These are phyloP conservation scores for Troides oblongomaculatus DNA, from an alignment of 2,888 invertebrate species.

Conservation along the genomic window DNA sequence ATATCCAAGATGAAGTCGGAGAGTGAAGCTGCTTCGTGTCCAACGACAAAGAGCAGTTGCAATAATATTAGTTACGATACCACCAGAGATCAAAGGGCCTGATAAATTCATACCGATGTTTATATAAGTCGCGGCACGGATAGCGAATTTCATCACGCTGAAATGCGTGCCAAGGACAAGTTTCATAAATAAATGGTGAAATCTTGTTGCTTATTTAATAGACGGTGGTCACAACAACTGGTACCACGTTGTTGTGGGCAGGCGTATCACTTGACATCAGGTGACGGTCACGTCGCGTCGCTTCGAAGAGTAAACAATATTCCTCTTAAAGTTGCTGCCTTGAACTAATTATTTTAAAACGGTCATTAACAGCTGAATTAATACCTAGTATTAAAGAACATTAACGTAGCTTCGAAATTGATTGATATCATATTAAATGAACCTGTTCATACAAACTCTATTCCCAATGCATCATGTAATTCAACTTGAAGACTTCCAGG, in stretches of 20 bases:
- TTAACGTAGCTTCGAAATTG: constrained; percentile 1
- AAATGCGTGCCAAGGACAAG: constrained; percentile 5
- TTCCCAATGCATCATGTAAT: background rate
- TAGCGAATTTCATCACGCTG: background rate
- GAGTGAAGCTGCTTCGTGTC: constrained; percentile 14
- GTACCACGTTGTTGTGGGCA: too few species aligned
- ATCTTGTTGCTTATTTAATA: background rate
- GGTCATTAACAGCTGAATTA: too few species aligned
- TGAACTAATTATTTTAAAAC: too few species aligned
- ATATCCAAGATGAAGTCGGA: background rate
- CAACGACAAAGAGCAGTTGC: constrained; percentile 8
- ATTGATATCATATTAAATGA: constrained; percentile 4
- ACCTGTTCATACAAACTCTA: constrained; percentile 9
- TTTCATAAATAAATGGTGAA: background rate
- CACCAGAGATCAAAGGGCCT: constrained; percentile 22
- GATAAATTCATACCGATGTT: constrained; percentile 7
- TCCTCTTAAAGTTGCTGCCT: too few species aligned
- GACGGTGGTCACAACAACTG: too few species aligned
- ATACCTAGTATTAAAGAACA: background rate
- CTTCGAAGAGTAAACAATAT: too few species aligned
- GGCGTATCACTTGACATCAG: too few species aligned
- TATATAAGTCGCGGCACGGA: background rate
- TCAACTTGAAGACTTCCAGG: background rate
- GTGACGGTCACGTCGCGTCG: too few species aligned
- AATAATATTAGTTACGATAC: constrained; percentile 15